These are phyloP conservation scores for Trachelus iudaicus DNA, from an alignment of 2,888 invertebrate species.

Conservation along the genomic window DNA sequence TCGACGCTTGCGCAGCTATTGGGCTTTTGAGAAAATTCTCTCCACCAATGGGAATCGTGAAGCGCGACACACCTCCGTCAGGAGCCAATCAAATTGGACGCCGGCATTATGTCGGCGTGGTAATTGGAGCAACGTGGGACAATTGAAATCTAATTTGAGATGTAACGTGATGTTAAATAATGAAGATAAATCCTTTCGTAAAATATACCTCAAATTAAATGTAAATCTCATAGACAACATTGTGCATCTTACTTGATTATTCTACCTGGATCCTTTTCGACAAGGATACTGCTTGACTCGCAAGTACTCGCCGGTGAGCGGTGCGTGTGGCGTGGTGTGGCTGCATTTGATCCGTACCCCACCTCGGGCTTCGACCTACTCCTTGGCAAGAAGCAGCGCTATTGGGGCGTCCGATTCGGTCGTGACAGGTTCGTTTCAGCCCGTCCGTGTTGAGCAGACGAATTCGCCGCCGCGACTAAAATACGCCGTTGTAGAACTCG, in stretches of 20 bases:
- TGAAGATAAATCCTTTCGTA: constrained; percentile 1
- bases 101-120: constrained; percentile 9
- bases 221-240: neutral
- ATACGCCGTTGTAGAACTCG: neutral
- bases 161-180: constrained; percentile 20
- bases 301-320: constrained; percentile 22
- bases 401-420: constrained; percentile 48
- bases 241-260: neutral
- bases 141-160: constrained; percentile 38
- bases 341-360: constrained; percentile 22
- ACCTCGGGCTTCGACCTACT: constrained; percentile 36
- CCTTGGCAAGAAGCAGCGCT: constrained; percentile 29
- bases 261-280: neutral
- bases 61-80: constrained; percentile 7
- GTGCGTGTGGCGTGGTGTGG: neutral
- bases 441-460: constrained; percentile 17
- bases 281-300: constrained; percentile 33
- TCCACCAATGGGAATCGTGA: constrained; percentile 28
- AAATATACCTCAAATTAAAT: neutral
- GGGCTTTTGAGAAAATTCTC: constrained; percentile 30
- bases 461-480: neutral
- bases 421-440: constrained; percentile 44
- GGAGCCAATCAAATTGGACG: neutral
- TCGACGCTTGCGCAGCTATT: constrained; percentile 12
- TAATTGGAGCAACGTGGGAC: constrained; percentile 34